These are phyloP conservation scores for Trichechus manatus DNA, from an alignment of 2,113 vertebrate species.

Conservation along the genomic window DNA sequence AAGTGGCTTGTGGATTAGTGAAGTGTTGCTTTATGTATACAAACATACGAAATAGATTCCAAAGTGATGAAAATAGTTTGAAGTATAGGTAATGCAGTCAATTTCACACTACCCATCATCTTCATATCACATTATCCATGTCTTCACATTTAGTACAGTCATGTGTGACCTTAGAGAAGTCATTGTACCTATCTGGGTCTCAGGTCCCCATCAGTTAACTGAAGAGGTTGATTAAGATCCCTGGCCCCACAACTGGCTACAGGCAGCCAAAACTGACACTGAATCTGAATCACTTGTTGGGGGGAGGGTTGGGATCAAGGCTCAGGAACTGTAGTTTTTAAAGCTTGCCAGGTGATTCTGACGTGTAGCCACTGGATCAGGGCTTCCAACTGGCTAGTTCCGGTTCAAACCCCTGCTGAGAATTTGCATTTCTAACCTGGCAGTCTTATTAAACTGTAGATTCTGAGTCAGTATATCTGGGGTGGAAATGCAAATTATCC, in stretches of 20 bases:
- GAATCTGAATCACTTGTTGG: background rate
- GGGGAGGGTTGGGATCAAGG: background rate
- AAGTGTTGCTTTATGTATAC: constrained; percentile 7
- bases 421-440: no score
- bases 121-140: background rate
- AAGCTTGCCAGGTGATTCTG: background rate
- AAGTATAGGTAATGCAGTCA: background rate
- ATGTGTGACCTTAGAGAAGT: constrained; percentile 25
- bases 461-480: no score
- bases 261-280: background rate
- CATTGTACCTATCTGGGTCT: constrained; percentile 3
- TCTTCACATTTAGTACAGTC: background rate
- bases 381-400: no score
- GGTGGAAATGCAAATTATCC: no score
- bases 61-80: constrained; percentile 30
- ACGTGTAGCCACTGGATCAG: background rate
- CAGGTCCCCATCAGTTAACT: background rate
- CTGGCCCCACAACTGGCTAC: background rate
- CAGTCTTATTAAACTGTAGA: no score
- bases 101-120: constrained; percentile 13
- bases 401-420: no score
- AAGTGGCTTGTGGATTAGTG: background rate
- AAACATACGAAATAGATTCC: constrained; percentile 23
- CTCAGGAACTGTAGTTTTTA: background rate
- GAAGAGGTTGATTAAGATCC: background rate